phyloP scores from a whole-genome alignment of 1,140 invertebrate genomes.

The Oryzaephilus surinamensis region DNA sequence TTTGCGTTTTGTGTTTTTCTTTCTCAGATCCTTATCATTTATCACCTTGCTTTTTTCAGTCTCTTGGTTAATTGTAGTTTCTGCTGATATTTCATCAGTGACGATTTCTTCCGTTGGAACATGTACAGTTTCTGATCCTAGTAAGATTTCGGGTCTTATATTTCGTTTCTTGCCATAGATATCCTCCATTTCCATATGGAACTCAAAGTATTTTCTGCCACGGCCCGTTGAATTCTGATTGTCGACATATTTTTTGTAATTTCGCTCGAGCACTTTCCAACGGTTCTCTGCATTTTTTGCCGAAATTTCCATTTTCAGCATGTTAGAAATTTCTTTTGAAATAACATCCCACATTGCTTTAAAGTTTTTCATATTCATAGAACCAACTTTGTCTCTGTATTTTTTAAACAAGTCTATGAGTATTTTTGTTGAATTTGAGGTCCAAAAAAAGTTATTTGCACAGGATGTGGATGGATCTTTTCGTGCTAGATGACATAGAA shows the following conservation, averaged over 20 bases:
- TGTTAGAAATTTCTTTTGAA: constrained; percentile 3
- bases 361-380: constrained; percentile 6
- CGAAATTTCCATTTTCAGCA: constrained; percentile 2
- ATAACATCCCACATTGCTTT: constrained; percentile 12
- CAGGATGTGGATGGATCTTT: no score
- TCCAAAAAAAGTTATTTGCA: no score
- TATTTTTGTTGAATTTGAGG: no score
- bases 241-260: constrained; percentile 16
- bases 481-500: no score
- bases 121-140: no score
- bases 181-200: constrained; percentile 8
- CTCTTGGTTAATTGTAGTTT: no score
- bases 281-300: constrained; percentile 12
- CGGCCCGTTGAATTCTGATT: constrained; percentile 15
- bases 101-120: neutral
- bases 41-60: no score
- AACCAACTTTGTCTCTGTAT: constrained; percentile 9
- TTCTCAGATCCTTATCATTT: no score
- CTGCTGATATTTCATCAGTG: neutral
- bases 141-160: constrained; percentile 5
- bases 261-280: constrained; percentile 15
- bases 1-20: no score
- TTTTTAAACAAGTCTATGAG: no score
- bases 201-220: constrained; percentile 16
- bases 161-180: constrained; percentile 11